Percentiles rank a stretch among this genome's conserved stretches.
Evolutionary conservation across 2,113 vertebrate genomes (phyloP).

Genomic region (Bos javanicus): DNA sequence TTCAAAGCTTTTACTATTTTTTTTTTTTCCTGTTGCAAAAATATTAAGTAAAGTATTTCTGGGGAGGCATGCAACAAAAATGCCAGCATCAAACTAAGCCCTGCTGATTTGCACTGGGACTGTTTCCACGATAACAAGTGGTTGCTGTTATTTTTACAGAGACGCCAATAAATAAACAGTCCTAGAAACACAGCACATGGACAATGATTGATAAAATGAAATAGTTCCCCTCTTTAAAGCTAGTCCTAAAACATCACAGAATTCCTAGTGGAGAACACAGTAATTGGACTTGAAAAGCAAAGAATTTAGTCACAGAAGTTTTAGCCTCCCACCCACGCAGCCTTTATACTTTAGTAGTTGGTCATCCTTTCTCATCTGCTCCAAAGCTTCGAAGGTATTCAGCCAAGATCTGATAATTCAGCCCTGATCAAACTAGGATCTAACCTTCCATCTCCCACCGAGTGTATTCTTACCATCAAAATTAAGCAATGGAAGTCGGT

Average conservation of each 20-base stretch:
- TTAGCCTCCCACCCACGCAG: neutral
- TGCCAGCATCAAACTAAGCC: constrained; percentile 31
- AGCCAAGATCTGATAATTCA: neutral
- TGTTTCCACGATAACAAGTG: constrained; percentile 2
- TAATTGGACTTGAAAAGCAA: neutral
- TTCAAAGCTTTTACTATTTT: constrained; percentile 40
- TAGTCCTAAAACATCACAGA: neutral
- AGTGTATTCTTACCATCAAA: neutral
- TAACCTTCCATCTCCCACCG: neutral
- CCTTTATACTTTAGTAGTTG: neutral
- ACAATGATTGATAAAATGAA: neutral
- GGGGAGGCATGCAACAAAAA: constrained; percentile 15
- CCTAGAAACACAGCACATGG: neutral
- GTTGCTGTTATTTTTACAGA: constrained; percentile 8
- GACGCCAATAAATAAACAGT: constrained; percentile 10
- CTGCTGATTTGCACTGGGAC: neutral
- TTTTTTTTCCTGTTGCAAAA: constrained; percentile 17
- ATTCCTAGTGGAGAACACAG: neutral
- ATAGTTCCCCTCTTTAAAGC: neutral
- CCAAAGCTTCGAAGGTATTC: neutral
- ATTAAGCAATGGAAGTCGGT: neutral
- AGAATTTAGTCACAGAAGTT: neutral
- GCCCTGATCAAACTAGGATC: neutral
- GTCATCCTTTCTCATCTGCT: neutral
- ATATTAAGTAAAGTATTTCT: constrained; percentile 60